phyloP scores from a whole-genome alignment of 1,140 invertebrate species.

The Gonatopus flavifemur region DNA sequence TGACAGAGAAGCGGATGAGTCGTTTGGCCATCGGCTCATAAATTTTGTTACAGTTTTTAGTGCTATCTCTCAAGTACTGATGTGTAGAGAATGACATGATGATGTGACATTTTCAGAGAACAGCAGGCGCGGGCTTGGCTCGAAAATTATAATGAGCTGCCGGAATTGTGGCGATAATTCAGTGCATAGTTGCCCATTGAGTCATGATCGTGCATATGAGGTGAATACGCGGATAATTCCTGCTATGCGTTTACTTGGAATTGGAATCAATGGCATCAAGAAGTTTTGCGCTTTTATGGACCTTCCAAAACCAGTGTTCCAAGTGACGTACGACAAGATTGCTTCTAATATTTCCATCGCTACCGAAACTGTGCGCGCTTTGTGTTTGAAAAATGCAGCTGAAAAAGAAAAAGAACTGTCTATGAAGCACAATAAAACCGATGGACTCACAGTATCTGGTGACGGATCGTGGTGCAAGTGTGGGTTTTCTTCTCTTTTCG shows the following conservation, averaged over 20 bases:
- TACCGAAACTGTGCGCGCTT: not conserved
- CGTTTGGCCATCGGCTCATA: not conserved
- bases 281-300: constrained; percentile 2
- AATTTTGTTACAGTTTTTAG: not conserved
- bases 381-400: constrained; percentile 2
- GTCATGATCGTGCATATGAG: constrained; percentile 7
- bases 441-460: constrained; percentile 22
- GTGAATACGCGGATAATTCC: not conserved
- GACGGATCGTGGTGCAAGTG: constrained; percentile 22
- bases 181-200: not conserved
- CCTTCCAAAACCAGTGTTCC: not conserved
- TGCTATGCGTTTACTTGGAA: not conserved
- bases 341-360: constrained; percentile 2
- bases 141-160: not conserved
- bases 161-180: not conserved
- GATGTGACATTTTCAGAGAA: not conserved
- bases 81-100: not conserved
- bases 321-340: not conserved
- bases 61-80: not conserved
- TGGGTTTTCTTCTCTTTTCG: constrained; percentile 15
- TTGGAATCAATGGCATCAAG: not conserved
- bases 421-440: not conserved
- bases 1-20: not conserved
- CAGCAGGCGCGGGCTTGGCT: not conserved
- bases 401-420: constrained; percentile 11